These are phyloP conservation scores for Drosophila ercepeae DNA, from an alignment of 1,140 invertebrate genomes.

Conservation along the genomic window DNA sequence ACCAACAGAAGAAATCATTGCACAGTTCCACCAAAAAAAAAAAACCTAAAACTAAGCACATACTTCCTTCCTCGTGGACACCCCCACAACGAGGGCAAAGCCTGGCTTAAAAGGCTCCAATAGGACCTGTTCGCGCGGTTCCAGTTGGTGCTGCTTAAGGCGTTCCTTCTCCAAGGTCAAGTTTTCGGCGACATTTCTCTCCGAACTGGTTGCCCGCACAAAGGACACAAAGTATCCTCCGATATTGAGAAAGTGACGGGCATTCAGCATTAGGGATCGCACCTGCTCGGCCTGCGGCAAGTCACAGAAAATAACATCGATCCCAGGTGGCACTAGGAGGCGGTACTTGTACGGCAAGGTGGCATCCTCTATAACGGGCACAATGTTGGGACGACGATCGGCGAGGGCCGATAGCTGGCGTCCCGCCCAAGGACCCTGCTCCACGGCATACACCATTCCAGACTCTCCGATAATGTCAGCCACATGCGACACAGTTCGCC, in stretches of 20 bases:
- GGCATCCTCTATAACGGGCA: slow-evolving; percentile 43
- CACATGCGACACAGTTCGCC: slow-evolving; percentile 30
- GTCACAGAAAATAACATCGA: slow-evolving; percentile 47
- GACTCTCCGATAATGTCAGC: slow-evolving; percentile 48
- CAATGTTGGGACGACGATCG: slow-evolving; percentile 18
- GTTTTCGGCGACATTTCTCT: neutral
- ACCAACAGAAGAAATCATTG: no score
- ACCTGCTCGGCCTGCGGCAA: slow-evolving; percentile 22
- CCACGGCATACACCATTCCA: slow-evolving; percentile 46
- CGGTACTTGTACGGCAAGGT: slow-evolving; percentile 54
- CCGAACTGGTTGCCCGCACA: neutral
- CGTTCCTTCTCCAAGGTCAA: neutral
- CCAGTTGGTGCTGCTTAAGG: slow-evolving; percentile 24
- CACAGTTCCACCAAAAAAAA: no score
- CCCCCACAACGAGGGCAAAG: slow-evolving; percentile 20
- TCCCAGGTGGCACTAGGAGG: slow-evolving; percentile 1
- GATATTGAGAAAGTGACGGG: slow-evolving; percentile 38
- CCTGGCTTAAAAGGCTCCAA: slow-evolving; percentile 29
- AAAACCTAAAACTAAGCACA: neutral
- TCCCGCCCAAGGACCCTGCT: slow-evolving; percentile 21
- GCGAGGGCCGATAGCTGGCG: slow-evolving; percentile 22
- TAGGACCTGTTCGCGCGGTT: slow-evolving; percentile 18
- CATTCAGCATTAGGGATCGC: slow-evolving; percentile 41
- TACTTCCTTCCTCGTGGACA: slow-evolving; percentile 17
- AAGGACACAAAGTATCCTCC: slow-evolving; percentile 36